Conservation (phyloP, 2,113 vertebrate species). For the Thunnus thynnus region DNA sequence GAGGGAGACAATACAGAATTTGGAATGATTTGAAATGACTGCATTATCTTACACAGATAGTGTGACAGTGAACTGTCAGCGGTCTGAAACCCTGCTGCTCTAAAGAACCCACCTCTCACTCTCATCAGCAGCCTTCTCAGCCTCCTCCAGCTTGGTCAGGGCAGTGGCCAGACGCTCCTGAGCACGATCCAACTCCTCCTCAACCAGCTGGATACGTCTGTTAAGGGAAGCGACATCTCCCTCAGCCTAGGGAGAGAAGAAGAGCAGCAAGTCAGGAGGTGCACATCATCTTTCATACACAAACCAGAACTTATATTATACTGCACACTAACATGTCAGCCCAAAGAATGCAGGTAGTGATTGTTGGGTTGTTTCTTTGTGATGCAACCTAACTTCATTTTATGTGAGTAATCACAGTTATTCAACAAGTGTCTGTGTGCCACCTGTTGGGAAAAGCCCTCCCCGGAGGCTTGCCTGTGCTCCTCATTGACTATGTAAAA, state of each 20-base stretch:
- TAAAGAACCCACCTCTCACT: constrained; percentile 93
- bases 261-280: constrained; percentile 4
- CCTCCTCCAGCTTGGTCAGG: constrained; percentile 98
- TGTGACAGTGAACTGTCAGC: background rate
- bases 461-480: constrained; percentile 29
- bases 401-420: constrained; percentile 81
- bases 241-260: constrained; percentile 92
- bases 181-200: constrained; percentile 98
- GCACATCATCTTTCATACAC: background rate
- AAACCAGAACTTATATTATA: background rate
- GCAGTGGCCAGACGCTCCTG: constrained; percentile 98
- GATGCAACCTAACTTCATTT: background rate
- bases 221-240: constrained; percentile 96
- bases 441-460: constrained; percentile 39
- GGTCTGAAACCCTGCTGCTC: constrained; percentile 22
- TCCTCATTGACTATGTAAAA: constrained; percentile 75
- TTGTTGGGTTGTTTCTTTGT: background rate
- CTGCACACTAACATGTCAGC: constrained; percentile 30
- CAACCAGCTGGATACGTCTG: constrained; percentile 99
- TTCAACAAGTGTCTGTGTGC: constrained; percentile 8
- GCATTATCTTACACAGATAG: constrained; percentile 34
- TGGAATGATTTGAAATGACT: constrained; percentile 24
- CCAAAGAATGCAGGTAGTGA: constrained; percentile 51
- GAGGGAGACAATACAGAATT: background rate
- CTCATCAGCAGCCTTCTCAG: constrained; percentile 99